Percentiles rank a stretch among this genome's conserved stretches.
These are phyloP conservation scores for Elysia chlorotica DNA, from an alignment of 1,140 invertebrate genomes.

Conservation along the genomic window DNA sequence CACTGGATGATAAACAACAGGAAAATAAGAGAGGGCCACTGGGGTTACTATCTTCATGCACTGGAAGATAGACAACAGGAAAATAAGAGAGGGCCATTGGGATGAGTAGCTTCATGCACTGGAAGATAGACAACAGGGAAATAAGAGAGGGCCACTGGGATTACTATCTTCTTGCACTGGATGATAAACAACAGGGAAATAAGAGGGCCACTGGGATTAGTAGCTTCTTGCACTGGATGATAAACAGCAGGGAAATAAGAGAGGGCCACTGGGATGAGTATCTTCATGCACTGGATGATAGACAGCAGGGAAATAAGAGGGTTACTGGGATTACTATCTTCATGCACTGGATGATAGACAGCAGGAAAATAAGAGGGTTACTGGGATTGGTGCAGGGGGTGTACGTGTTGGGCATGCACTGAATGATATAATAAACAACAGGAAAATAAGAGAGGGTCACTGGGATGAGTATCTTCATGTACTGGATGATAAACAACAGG, in stretches of 20 bases:
- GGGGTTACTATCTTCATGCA: conserved; percentile 65
- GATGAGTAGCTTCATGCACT: conserved; percentile 61
- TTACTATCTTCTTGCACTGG: not conserved
- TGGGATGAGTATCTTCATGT: not conserved
- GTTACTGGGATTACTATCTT: not conserved
- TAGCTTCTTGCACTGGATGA: not conserved
- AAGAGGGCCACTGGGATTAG: not conserved
- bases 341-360: not conserved
- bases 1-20: conserved; percentile 74
- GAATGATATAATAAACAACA: too few relatives aligned
- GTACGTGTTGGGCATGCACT: too few relatives aligned
- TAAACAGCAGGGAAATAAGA: not conserved
- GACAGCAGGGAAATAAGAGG: not conserved
- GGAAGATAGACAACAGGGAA: not conserved
- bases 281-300: not conserved
- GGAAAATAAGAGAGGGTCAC: not conserved
- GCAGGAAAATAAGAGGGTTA: not conserved
- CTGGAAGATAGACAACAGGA: not conserved
- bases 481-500: not conserved
- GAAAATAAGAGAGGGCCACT: too few relatives aligned
- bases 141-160: not conserved
- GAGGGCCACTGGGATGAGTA: not conserved
- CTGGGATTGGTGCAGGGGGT: not conserved
- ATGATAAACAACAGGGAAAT: not conserved
- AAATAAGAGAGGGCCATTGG: not conserved